A percentile compares a stretch with the other conserved stretches of the same genome.
These are phyloP conservation scores for Athalia rosae DNA, from an alignment of 2,888 invertebrate species.

Conservation along the genomic window DNA sequence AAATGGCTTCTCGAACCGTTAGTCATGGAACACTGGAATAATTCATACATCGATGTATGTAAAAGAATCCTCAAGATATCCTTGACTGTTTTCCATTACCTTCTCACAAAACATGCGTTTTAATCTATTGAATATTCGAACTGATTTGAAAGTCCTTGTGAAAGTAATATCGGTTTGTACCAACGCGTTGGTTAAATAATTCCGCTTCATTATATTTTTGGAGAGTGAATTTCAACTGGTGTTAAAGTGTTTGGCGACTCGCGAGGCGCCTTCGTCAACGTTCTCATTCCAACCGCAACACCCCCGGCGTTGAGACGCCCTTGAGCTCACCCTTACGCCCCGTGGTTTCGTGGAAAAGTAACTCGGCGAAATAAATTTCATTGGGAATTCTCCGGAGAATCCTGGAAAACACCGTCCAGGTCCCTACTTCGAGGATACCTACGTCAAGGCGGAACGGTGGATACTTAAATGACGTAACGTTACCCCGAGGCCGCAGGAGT, in stretches of 20 bases:
- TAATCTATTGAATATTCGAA: too few species aligned
- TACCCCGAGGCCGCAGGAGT: not conserved
- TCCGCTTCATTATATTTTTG: not conserved
- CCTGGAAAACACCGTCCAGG: not conserved
- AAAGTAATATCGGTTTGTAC: not conserved
- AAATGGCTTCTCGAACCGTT: too few species aligned
- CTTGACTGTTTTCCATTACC: too few species aligned
- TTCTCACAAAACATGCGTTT: too few species aligned
- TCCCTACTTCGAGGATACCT: not conserved
- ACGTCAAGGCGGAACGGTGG: slow-evolving; percentile 10
- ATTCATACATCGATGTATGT: too few species aligned
- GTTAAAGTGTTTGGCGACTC: slow-evolving; percentile 9
- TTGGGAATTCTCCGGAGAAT: slow-evolving; percentile 32
- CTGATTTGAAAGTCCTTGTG: too few species aligned
- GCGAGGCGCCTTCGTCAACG: not conserved
- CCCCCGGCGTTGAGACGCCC: slow-evolving; percentile 6
- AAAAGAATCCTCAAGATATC: too few species aligned
- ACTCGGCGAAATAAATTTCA: slow-evolving; percentile 35
- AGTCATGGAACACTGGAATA: too few species aligned
- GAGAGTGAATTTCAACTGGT: not conserved
- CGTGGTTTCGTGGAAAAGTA: not conserved
- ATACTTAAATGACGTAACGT: slow-evolving; percentile 34
- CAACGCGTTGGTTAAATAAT: not conserved
- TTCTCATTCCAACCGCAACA: not conserved
- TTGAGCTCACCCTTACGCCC: too few species aligned